A percentile compares a stretch with the other conserved stretches of the same genome.
phyloP scores from a whole-genome alignment of 2,797 vertebrate species.

The Echiichthys vipera region DNA sequence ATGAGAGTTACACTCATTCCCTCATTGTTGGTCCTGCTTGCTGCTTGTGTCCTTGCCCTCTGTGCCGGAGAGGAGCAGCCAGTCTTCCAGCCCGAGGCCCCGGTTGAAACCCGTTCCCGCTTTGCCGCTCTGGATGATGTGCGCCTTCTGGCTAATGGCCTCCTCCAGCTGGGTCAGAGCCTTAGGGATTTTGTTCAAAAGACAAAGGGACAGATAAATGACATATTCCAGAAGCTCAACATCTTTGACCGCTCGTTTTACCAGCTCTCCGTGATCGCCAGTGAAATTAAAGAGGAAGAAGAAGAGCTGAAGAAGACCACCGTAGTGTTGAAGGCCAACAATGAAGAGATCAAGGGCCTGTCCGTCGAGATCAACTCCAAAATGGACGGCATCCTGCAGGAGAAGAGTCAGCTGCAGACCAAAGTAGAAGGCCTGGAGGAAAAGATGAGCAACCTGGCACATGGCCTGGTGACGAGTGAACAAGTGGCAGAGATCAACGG shows the following conservation, averaged over 20 bases:
- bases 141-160: conserved; percentile 89
- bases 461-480: conserved; percentile 74
- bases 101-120: conserved; percentile 79
- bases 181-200: conserved; percentile 95
- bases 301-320: conserved; percentile 92
- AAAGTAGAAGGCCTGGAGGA: conserved; percentile 90
- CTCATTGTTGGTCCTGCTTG: conserved; percentile 72
- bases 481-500: conserved; percentile 86
- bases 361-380: conserved; percentile 89
- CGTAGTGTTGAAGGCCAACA: conserved; percentile 88
- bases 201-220: conserved; percentile 92
- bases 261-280: conserved; percentile 89
- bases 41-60: conserved; percentile 71
- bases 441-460: conserved; percentile 86
- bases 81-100: background rate
- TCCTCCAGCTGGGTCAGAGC: conserved; percentile 93
- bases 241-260: conserved; percentile 91
- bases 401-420: conserved; percentile 87
- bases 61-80: conserved; percentile 66
- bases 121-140: conserved; percentile 93
- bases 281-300: conserved; percentile 92
- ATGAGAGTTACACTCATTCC: conserved; percentile 79
- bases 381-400: conserved; percentile 89
- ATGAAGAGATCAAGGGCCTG: conserved; percentile 91
- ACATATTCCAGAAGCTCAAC: conserved; percentile 93